Percentiles rank a stretch among this genome's conserved stretches.
Evolutionary conservation across 2,888 invertebrate species (phyloP).

Genomic region (Drosophila leonis): DNA sequence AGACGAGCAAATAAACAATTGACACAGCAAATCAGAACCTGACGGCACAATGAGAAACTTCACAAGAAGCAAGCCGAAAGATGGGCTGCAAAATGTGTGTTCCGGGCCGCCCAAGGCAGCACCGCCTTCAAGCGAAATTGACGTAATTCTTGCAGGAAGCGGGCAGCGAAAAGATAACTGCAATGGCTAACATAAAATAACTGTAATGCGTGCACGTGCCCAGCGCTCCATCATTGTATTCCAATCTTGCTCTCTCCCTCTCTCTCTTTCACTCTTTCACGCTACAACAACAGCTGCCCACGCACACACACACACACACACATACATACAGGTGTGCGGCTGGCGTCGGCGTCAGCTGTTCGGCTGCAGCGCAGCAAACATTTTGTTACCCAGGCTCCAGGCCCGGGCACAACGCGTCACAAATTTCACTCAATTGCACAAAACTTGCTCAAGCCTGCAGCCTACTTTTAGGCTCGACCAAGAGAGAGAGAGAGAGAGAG

Average conservation of each 20-base stretch:
- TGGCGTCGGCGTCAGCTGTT: slow-evolving; percentile 63
- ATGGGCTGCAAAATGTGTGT: slow-evolving; percentile 19
- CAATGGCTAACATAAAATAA: slow-evolving; percentile 60
- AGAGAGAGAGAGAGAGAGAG: slow-evolving; percentile 3
- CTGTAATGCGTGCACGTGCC: slow-evolving; percentile 71
- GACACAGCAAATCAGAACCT: slow-evolving; percentile 25
- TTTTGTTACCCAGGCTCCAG: slow-evolving; percentile 69
- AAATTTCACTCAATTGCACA: slow-evolving; percentile 32
- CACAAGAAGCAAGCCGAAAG: slow-evolving; percentile 8
- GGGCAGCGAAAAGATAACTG: slow-evolving; percentile 59
- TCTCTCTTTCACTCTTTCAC: neutral
- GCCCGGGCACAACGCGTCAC: slow-evolving; percentile 41
- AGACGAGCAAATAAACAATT: slow-evolving; percentile 26
- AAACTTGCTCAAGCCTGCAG: slow-evolving; percentile 50
- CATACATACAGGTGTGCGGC: slow-evolving; percentile 32
- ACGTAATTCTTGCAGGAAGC: slow-evolving; percentile 34
- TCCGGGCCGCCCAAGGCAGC: too few species aligned
- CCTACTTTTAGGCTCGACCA: slow-evolving; percentile 75
- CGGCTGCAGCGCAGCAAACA: slow-evolving; percentile 56
- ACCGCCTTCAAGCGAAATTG: slow-evolving; percentile 17
- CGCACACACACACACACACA: neutral
- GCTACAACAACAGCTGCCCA: slow-evolving; percentile 9
- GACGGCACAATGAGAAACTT: slow-evolving; percentile 14
- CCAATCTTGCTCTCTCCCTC: slow-evolving; percentile 3
- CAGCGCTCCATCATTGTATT: slow-evolving; percentile 1